Evolutionary conservation across 2,888 invertebrate species (phyloP).

Genomic region (Drosophila sordidula): DNA sequence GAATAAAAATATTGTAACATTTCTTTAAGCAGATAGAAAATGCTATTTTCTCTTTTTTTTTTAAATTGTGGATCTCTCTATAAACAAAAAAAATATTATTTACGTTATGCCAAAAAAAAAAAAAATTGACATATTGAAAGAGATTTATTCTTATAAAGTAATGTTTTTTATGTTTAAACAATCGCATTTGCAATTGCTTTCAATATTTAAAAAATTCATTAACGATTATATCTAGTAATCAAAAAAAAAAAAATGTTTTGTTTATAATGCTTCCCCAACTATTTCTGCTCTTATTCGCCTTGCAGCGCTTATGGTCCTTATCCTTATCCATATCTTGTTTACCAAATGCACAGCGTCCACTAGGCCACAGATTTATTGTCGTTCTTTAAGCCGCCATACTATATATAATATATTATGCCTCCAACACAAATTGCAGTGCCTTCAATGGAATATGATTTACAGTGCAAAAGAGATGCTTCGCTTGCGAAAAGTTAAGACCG

Average conservation of each 20-base stretch:
- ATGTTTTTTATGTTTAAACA: not conserved
- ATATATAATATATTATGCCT: conserved; percentile 2
- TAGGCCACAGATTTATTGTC: conserved; percentile 54
- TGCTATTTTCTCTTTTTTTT: not conserved
- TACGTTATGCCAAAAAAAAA: no score
- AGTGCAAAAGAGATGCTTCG: conserved; percentile 25
- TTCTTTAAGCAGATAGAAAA: not conserved
- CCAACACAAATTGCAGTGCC: conserved; percentile 28
- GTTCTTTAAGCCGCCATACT: not conserved
- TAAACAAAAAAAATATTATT: not conserved
- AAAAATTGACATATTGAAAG: no score
- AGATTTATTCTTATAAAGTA: no score
- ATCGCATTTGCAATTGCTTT: no score
- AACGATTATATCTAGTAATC: no score
- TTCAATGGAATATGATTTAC: conserved; percentile 55
- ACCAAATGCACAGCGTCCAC: conserved; percentile 8
- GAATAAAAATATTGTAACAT: conserved; percentile 7
- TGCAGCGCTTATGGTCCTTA: not conserved
- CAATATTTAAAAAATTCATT: no score
- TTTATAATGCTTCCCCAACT: not conserved
- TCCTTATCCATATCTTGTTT: conserved; percentile 23
- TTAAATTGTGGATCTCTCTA: no score
- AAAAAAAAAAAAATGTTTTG: no score
- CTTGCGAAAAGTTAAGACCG: conserved; percentile 35
- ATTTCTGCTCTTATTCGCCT: not conserved